phyloP scores from a whole-genome alignment of 1,140 invertebrate species.

The Neodiprion lecontei region DNA sequence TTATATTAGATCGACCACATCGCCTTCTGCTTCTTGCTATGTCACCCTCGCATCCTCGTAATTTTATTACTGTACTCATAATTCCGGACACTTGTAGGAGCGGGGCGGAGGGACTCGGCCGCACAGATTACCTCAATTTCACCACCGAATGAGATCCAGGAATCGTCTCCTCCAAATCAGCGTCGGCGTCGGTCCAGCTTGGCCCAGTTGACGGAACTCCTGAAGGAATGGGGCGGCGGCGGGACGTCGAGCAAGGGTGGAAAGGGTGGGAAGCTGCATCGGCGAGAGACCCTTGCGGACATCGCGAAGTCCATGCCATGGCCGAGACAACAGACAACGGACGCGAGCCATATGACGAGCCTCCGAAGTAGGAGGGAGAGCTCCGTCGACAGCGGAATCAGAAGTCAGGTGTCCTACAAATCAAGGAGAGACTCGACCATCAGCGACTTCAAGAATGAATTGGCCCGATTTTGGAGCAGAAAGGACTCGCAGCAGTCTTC shows the following conservation, averaged over 20 bases:
- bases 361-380: constrained; percentile 77
- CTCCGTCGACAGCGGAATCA: constrained; percentile 82
- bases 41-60: too few relatives aligned
- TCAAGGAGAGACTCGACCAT: constrained; percentile 74
- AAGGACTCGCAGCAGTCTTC: constrained; percentile 50
- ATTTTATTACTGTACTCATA: too few relatives aligned
- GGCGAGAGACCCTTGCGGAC: constrained; percentile 85
- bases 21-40: not conserved
- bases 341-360: constrained; percentile 55
- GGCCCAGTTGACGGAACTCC: constrained; percentile 86
- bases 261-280: constrained; percentile 72
- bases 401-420: constrained; percentile 71
- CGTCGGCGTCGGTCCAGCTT: constrained; percentile 81
- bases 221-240: constrained; percentile 83
- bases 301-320: constrained; percentile 77
- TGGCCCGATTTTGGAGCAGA: constrained; percentile 72
- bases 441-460: constrained; percentile 74
- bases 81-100: constrained; percentile 42
- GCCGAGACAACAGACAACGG: constrained; percentile 66
- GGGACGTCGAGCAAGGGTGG: constrained; percentile 68
- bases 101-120: constrained; percentile 82
- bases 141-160: constrained; percentile 75
- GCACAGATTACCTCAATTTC: constrained; percentile 86
- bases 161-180: constrained; percentile 69
- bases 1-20: not conserved